Conservation (phyloP, 2,113 vertebrate species). For the Xyliphius kryptos region DNA sequence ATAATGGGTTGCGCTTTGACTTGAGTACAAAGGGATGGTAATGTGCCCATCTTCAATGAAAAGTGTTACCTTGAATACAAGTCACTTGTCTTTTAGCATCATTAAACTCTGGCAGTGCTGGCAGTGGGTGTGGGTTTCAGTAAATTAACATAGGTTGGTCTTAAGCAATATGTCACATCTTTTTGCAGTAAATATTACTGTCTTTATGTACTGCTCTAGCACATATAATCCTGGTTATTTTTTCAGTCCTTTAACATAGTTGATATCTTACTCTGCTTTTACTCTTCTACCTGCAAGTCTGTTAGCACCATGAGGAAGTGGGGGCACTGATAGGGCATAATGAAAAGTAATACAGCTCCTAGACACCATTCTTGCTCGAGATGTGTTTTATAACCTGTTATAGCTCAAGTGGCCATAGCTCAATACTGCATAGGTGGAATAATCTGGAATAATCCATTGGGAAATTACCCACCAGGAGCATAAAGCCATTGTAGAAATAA, state of each 20-base stretch:
- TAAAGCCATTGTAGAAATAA: conserved; percentile 67
- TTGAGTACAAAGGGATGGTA: conserved; percentile 51
- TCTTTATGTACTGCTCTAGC: conserved; percentile 12
- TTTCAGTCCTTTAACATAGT: conserved; percentile 45
- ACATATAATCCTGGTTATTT: conserved; percentile 17
- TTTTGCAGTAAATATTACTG: conserved; percentile 9
- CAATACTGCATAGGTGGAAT: conserved; percentile 53
- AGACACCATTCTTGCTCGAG: conserved; percentile 52
- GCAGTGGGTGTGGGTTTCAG: conserved; percentile 23
- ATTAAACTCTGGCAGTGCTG: conserved; percentile 29
- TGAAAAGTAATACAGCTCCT: conserved; percentile 62
- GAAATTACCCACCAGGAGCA: conserved; percentile 71
- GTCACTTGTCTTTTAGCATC: conserved; percentile 52
- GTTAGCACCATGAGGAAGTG: conserved; percentile 50
- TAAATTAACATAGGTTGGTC: conserved; percentile 33
- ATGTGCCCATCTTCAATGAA: conserved; percentile 38
- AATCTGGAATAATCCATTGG: conserved; percentile 65
- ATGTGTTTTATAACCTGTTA: conserved; percentile 68
- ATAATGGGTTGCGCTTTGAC: conserved; percentile 50
- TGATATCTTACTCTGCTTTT: not conserved
- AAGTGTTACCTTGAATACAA: conserved; percentile 58
- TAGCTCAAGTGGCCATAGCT: conserved; percentile 57
- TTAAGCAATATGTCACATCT: conserved; percentile 48
- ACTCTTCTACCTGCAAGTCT: conserved; percentile 49
- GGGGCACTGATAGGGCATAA: conserved; percentile 53